Conservation (phyloP, 2,113 vertebrate species). For the Eurypyga helias region DNA sequence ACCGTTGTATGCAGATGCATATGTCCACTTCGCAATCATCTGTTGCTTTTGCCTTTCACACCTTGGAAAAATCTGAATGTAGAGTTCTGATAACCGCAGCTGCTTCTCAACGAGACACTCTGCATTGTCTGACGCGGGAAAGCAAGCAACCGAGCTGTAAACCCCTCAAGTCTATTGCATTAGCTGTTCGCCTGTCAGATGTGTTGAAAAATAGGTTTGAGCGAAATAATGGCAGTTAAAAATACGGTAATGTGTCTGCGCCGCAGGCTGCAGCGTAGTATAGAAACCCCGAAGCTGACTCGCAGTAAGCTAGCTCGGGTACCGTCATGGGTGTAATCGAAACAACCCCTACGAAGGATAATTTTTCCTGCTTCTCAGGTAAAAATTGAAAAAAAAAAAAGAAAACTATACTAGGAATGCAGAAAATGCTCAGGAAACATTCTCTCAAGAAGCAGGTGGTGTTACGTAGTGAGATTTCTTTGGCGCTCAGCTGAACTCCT, state of each 20-base stretch:
- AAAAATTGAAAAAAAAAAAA: background rate
- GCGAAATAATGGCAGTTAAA: background rate
- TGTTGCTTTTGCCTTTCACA: slow-evolving; percentile 80
- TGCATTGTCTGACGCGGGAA: slow-evolving; percentile 68
- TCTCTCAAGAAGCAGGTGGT: background rate
- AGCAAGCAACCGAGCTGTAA: slow-evolving; percentile 45
- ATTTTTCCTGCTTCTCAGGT: slow-evolving; percentile 5
- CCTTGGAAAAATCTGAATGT: slow-evolving; percentile 63
- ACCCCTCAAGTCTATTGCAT: background rate
- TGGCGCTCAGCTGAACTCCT: background rate
- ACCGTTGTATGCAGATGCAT: slow-evolving; percentile 73
- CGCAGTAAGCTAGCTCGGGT: background rate
- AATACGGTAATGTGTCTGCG: background rate
- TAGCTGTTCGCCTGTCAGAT: slow-evolving; percentile 14
- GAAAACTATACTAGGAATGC: background rate
- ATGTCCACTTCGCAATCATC: slow-evolving; percentile 68
- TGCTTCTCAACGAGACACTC: slow-evolving; percentile 72
- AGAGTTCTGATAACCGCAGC: slow-evolving; percentile 55
- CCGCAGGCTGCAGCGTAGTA: background rate
- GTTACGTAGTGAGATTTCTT: background rate
- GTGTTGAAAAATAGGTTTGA: background rate
- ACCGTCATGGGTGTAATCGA: background rate
- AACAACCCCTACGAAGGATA: background rate
- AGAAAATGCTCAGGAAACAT: slow-evolving; percentile 39
- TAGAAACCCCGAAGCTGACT: background rate